Conservation (phyloP, 2,888 invertebrate genomes). For the Atethmia centrago region DNA sequence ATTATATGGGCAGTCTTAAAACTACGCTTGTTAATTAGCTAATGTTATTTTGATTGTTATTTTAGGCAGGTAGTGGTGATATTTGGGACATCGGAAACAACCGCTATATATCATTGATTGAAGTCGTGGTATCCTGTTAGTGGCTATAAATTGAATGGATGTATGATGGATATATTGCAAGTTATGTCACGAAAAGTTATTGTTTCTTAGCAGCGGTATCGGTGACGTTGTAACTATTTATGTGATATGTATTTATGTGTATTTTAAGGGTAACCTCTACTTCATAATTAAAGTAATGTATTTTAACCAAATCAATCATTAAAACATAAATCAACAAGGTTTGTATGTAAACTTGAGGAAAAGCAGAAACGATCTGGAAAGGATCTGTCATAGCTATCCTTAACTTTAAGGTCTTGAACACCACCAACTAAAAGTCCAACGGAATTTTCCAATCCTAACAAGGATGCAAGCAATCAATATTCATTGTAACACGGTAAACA, state of each 20-base stretch:
- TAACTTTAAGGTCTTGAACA: background rate
- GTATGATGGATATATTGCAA: background rate
- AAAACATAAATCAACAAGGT: background rate
- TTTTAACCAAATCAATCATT: background rate
- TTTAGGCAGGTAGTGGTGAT: constrained; percentile 44
- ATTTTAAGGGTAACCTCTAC: background rate
- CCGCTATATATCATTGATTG: constrained; percentile 38
- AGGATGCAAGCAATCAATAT: constrained; percentile 60
- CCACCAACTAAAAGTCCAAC: constrained; percentile 14
- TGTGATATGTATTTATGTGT: too few species aligned
- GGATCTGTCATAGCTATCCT: background rate
- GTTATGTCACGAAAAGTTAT: background rate
- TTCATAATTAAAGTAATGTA: background rate
- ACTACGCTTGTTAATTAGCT: constrained; percentile 65
- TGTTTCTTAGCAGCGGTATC: background rate
- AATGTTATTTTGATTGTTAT: constrained; percentile 56
- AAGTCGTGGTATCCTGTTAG: constrained; percentile 33
- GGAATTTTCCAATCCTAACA: constrained; percentile 42
- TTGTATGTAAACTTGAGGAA: too few species aligned
- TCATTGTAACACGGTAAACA: constrained; percentile 53
- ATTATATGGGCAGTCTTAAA: constrained; percentile 65
- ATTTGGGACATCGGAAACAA: constrained; percentile 52
- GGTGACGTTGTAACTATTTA: background rate
- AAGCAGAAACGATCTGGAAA: background rate
- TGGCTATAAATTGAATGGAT: constrained; percentile 9